phyloP scores from a whole-genome alignment of 2,888 invertebrate species.

The Acrocyrtus sp. region DNA sequence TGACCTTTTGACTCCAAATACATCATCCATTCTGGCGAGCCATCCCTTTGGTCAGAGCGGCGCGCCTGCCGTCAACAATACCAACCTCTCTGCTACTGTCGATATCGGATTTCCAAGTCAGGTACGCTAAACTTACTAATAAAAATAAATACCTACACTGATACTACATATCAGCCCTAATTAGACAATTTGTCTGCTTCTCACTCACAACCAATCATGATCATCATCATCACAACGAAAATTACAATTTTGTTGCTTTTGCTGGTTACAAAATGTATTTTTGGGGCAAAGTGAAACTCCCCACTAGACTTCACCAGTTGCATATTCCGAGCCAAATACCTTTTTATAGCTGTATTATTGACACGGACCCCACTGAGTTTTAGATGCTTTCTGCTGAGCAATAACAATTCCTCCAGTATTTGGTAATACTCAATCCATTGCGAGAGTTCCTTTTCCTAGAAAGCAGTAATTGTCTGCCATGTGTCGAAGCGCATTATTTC shows the following conservation, averaged over 20 bases:
- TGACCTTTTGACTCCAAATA: constrained; percentile 61
- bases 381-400: not conserved
- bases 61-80: constrained; percentile 49
- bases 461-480: constrained; percentile 13
- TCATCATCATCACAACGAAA: too few relatives aligned
- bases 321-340: too few relatives aligned
- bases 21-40: constrained; percentile 62
- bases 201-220: not conserved
- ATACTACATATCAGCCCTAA: not conserved
- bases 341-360: too few relatives aligned
- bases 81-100: constrained; percentile 16
- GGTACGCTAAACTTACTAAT: constrained; percentile 26
- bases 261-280: not conserved
- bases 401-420: too few relatives aligned
- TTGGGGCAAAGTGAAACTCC: constrained; percentile 15
- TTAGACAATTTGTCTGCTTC: not conserved
- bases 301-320: too few relatives aligned
- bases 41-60: constrained; percentile 58
- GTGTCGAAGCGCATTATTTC: constrained; percentile 1
- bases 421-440: too few relatives aligned
- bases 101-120: constrained; percentile 52
- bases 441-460: constrained; percentile 13
- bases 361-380: too few relatives aligned
- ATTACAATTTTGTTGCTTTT: too few relatives aligned
- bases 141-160: too few relatives aligned